phyloP scores from a whole-genome alignment of 2,113 vertebrate species.

The Campylomormyrus numenius region DNA sequence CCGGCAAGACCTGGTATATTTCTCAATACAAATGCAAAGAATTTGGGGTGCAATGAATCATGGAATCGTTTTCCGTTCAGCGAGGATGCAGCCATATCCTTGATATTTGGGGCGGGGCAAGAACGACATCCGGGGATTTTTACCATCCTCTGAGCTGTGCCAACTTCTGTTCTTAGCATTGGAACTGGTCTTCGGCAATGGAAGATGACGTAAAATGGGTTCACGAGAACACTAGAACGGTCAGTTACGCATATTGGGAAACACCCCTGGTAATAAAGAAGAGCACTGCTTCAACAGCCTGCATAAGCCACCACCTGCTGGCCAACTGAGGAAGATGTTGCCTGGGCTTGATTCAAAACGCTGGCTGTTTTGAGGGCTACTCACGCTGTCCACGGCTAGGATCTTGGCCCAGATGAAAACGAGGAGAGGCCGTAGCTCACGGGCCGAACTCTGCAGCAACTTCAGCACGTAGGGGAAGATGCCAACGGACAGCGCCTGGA shows the following conservation, averaged over 20 bases:
- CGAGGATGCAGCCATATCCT: not conserved
- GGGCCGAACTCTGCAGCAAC: slow-evolving; percentile 91
- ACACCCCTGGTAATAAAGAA: not conserved
- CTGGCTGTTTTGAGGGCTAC: slow-evolving; percentile 41
- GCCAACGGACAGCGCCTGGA: slow-evolving; percentile 87
- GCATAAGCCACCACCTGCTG: not conserved
- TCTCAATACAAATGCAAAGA: not conserved
- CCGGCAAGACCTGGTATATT: not conserved
- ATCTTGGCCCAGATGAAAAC: slow-evolving; percentile 99
- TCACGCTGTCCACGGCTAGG: slow-evolving; percentile 94
- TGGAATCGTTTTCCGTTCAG: not conserved
- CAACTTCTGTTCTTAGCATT: not conserved
- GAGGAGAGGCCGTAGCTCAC: slow-evolving; percentile 86
- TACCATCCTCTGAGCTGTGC: not conserved
- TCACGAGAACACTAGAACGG: not conserved
- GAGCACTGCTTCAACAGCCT: not conserved
- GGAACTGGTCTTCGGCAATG: not conserved
- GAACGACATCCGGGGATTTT: not conserved
- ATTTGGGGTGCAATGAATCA: not conserved
- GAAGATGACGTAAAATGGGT: not conserved
- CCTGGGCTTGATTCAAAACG: not conserved
- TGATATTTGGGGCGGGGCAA: not conserved
- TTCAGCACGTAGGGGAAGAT: slow-evolving; percentile 97
- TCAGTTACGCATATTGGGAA: not conserved
- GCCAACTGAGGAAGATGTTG: not conserved